Evolutionary conservation across 2,888 invertebrate species (phyloP).

Genomic region (Spodoptera exigua): DNA sequence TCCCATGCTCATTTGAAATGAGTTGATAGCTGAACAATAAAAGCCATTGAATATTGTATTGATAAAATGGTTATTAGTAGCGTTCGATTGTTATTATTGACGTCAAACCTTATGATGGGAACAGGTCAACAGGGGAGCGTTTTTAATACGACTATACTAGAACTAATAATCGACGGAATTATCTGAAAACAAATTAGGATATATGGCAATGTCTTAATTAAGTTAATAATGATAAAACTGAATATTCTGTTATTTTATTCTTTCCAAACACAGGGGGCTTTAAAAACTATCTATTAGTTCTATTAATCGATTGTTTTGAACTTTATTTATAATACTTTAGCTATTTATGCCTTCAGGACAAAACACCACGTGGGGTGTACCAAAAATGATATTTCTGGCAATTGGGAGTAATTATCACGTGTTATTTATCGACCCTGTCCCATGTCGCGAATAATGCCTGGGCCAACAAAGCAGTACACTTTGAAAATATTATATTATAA

Average conservation of each 20-base stretch:
- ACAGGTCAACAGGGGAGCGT: constrained; percentile 74
- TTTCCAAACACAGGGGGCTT: constrained; percentile 22
- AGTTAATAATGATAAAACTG: constrained; percentile 13
- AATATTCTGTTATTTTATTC: constrained; percentile 24
- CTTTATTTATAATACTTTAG: constrained; percentile 6
- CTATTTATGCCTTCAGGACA: no score
- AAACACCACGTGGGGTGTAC: no score
- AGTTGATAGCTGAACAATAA: constrained; percentile 48
- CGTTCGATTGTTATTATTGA: constrained; percentile 71
- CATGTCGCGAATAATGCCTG: no score
- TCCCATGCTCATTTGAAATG: constrained; percentile 6
- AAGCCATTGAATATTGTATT: constrained; percentile 61
- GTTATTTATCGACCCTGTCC: no score
- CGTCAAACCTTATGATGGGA: constrained; percentile 74
- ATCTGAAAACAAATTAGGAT: constrained; percentile 13
- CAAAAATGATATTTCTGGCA: no score
- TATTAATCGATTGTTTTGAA: constrained; percentile 29
- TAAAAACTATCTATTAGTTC: no score
- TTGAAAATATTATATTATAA: no score
- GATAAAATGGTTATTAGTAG: constrained; percentile 69
- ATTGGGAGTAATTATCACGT: no score
- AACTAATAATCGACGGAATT: constrained; percentile 33
- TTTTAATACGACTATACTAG: constrained; percentile 63
- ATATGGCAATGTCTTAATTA: constrained; percentile 15
- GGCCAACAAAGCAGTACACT: no score